Conservation (phyloP, 2,113 vertebrate species). For the Myotis lucifugus region DNA sequence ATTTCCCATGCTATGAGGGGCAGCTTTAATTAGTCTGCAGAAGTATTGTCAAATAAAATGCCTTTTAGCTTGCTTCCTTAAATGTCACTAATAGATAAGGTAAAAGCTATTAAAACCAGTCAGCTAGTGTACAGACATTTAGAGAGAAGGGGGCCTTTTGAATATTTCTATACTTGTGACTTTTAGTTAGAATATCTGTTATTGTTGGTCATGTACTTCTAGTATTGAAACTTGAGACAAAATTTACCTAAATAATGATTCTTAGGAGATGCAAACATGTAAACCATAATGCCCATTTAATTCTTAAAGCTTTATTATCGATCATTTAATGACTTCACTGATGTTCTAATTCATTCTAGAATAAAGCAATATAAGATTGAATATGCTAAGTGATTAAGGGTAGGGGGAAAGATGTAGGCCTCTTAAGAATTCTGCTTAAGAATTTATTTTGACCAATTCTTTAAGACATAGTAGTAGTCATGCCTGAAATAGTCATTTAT, state of each 20-base stretch:
- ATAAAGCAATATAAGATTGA: background rate
- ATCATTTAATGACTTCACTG: background rate
- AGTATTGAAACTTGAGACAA: background rate
- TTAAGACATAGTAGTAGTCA: background rate
- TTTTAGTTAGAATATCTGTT: background rate
- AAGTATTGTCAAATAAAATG: constrained; percentile 11
- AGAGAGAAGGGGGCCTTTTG: background rate
- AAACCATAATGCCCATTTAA: background rate
- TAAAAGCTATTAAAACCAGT: constrained; percentile 15
- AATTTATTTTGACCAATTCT: background rate
- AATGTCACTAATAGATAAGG: background rate
- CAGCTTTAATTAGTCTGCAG: constrained; percentile 54
- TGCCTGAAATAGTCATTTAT: background rate
- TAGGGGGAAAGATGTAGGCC: background rate
- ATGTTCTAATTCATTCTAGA: background rate
- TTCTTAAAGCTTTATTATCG: background rate
- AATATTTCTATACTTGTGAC: background rate
- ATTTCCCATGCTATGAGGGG: constrained; percentile 46
- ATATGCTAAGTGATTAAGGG: background rate
- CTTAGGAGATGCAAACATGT: background rate
- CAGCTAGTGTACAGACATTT: background rate
- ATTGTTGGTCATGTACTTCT: background rate
- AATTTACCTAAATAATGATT: background rate
- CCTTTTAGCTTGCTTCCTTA: constrained; percentile 50
- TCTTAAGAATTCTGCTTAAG: background rate